A percentile compares a stretch with the other conserved stretches of the same genome.
Evolutionary conservation across 2,888 invertebrate species (phyloP).

Genomic region (Hedya salicella): DNA sequence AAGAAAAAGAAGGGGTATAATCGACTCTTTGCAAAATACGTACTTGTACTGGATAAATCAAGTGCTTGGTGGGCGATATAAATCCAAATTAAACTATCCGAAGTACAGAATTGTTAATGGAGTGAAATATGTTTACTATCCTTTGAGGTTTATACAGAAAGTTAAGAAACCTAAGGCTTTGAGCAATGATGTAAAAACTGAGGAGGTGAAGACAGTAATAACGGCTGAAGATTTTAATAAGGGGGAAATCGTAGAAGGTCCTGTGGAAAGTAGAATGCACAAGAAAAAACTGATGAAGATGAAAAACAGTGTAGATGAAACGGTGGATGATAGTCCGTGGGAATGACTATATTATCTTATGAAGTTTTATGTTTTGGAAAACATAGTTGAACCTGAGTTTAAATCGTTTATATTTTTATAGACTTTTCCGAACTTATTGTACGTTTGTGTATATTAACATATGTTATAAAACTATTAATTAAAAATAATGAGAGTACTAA

Average conservation of each 20-base stretch:
- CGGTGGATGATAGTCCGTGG: conserved; percentile 77
- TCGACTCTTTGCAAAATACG: conserved; percentile 69
- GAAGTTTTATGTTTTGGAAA: conserved; percentile 75
- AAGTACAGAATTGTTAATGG: conserved; percentile 73
- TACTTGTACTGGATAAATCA: conserved; percentile 71
- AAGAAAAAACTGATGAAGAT: conserved; percentile 68
- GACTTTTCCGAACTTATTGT: conserved; percentile 13
- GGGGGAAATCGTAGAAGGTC: conserved; percentile 73
- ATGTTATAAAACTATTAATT: background rate
- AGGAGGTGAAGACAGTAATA: conserved; percentile 51
- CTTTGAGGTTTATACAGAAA: conserved; percentile 58
- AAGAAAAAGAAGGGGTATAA: conserved; percentile 65
- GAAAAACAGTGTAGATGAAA: conserved; percentile 68
- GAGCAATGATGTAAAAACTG: conserved; percentile 27
- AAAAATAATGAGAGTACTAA: background rate
- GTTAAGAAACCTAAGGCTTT: conserved; percentile 59
- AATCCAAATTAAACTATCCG: conserved; percentile 56
- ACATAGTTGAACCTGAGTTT: conserved; percentile 72
- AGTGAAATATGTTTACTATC: conserved; percentile 71
- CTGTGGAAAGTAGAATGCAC: conserved; percentile 65
- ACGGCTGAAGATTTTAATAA: conserved; percentile 74
- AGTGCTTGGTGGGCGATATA: conserved; percentile 61
- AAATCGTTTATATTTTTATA: conserved; percentile 70
- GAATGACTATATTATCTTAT: conserved; percentile 81
- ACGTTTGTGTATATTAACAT: background rate